Evolutionary conservation across 1,140 invertebrate genomes (phyloP), one percentile per base, ranked within the genome.

Genomic region (Bombus waltoni): DNA sequence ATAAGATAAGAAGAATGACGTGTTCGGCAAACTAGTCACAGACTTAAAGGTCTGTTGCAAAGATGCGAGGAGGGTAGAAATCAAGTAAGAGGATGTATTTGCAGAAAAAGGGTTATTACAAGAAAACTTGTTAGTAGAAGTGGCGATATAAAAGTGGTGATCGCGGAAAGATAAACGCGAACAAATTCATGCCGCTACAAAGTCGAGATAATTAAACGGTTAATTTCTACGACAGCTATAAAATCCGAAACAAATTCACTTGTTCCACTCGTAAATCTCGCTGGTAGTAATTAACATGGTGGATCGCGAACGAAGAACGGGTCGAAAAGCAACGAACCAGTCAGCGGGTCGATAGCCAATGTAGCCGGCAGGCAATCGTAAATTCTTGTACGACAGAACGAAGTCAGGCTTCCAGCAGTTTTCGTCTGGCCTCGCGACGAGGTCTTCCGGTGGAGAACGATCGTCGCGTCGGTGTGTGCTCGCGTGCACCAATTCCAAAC

Each of bases 401-500:
- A 8, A n/a, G 35, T 32, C 32, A 13, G 74, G 38, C 75, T 57
- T n/a, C 35, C 53, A 40, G 53, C 9, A 13, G 44, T 38, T 77
- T n/a, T 25, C 59, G 53, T 77, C 53, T n/a, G 74, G 9, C 13
- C 25, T 28, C 15, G 15, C 72, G 42, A 44, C 42, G 22, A 8
- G 3, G 40, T 25, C 57, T 77, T 77, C 47, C 75, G 75, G 57
- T 77, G 53, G 25, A 62, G 59, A 38, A 35, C 32, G 72, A 32
- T 22, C 18, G 47, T 18, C 25, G 40, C 47, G 42, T 32, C 32
- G 66, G 5, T 68, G 66, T 11, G 35, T 11, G 68, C 44, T 57
- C 44, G 35, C 75, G 75, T 77, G 75, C 53, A 62, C 38, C 75
- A 57, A 77, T 77, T 57, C 75, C n/a, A 32, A 42, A 22, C 28